These are phyloP conservation scores for Furcula furcula DNA, from an alignment of 2,888 invertebrate genomes.

Conservation along the genomic window DNA sequence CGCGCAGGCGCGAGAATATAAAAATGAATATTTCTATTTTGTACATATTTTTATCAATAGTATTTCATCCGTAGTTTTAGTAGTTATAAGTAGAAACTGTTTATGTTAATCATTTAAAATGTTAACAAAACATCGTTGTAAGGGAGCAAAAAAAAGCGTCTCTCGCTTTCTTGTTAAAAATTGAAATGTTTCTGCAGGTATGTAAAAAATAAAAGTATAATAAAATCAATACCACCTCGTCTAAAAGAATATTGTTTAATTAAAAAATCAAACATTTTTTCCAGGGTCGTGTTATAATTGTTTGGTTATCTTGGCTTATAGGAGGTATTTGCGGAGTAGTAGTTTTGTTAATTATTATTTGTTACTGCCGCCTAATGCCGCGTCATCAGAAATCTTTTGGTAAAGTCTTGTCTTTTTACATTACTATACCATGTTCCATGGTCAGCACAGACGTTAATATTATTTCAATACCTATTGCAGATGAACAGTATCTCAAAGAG, in stretches of 20 bases:
- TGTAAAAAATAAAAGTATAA: conserved; percentile 30
- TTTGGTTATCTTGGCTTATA: conserved; percentile 80
- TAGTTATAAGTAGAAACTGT: conserved; percentile 39
- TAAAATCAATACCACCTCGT: conserved; percentile 56
- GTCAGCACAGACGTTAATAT: too few relatives aligned
- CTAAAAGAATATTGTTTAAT: too few relatives aligned
- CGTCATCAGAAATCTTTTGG: conserved; percentile 86
- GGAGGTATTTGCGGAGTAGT: conserved; percentile 85
- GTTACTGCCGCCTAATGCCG: conserved; percentile 87
- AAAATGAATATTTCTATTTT: conserved; percentile 26
- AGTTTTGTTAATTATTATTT: conserved; percentile 83
- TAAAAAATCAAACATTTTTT: conserved; percentile 45
- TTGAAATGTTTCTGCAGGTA: conserved; percentile 79
- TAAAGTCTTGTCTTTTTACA: too few relatives aligned
- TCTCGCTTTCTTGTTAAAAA: conserved; percentile 60
- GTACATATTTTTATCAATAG: conserved; percentile 29
- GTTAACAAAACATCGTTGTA: conserved; percentile 48
- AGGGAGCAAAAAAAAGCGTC: conserved; percentile 58
- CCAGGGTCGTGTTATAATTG: conserved; percentile 77
- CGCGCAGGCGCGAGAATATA: conserved; percentile 47
- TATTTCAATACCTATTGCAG: too few relatives aligned
- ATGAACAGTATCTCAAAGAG: conserved; percentile 74
- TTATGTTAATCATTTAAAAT: conserved; percentile 52
- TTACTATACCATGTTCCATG: too few relatives aligned
- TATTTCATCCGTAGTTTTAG: conserved; percentile 34